These are phyloP conservation scores for Anolis apletophallus DNA, from an alignment of 2,797 vertebrate species.

Conservation along the genomic window DNA sequence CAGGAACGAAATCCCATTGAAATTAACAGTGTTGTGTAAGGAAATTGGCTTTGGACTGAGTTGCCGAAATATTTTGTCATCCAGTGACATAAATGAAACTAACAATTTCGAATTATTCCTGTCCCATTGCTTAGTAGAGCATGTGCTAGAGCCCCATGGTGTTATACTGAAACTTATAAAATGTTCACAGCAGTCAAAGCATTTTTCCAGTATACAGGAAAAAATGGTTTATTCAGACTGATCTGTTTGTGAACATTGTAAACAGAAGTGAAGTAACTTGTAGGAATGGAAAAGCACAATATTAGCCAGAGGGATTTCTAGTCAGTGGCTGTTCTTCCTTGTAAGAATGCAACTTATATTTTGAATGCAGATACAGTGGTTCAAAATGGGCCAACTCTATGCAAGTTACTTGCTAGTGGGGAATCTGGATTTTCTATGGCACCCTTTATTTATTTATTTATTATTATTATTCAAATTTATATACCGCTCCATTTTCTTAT, in stretches of 20 bases:
- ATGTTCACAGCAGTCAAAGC: neutral
- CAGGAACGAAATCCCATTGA: neutral
- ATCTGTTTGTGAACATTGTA: neutral
- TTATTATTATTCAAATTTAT: too few species aligned
- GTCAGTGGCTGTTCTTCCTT: neutral
- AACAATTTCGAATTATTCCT: neutral
- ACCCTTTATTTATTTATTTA: neutral
- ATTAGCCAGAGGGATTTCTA: neutral
- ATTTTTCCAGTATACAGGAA: neutral
- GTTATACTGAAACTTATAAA: neutral
- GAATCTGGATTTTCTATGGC: neutral
- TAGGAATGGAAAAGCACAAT: neutral
- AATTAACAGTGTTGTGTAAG: neutral
- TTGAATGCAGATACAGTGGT: neutral
- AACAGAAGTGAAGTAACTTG: neutral
- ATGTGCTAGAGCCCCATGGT: neutral
- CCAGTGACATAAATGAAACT: neutral
- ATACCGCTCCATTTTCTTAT: too few species aligned
- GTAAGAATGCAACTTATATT: neutral
- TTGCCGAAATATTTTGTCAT: neutral
- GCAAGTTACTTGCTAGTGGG: neutral
- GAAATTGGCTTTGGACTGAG: neutral
- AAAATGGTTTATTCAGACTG: neutral
- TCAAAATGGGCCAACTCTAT: neutral
- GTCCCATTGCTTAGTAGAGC: neutral